A percentile compares a stretch with the other conserved stretches of the same genome.
Conservation (phyloP, 2,888 invertebrate genomes). For the Seira musarum region DNA sequence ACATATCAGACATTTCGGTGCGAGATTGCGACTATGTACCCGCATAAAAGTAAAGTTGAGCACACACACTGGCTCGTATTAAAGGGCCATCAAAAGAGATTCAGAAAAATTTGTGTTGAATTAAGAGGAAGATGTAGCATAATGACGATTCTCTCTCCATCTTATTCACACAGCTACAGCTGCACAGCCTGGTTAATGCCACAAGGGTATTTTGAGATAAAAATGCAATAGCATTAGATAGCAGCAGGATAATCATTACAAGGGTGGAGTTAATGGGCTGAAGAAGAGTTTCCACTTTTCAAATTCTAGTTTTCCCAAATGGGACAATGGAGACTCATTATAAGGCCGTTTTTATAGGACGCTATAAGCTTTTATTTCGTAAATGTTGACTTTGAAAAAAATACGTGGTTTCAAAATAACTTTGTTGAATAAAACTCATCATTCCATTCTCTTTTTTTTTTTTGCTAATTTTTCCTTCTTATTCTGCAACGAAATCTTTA, state of each 20-base stretch:
- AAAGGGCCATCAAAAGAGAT: conserved; percentile 57
- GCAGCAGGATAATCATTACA: conserved; percentile 51
- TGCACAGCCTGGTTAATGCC: conserved; percentile 54
- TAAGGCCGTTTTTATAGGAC: conserved; percentile 5
- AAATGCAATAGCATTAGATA: conserved; percentile 29
- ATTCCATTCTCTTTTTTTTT: too few relatives aligned
- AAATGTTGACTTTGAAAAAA: too few relatives aligned
- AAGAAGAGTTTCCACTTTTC: conserved; percentile 59
- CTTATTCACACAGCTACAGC: conserved; percentile 49
- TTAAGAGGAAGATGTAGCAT: conserved; percentile 55
- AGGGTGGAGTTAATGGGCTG: conserved; percentile 62
- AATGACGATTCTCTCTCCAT: conserved; percentile 50
- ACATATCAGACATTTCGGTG: too few relatives aligned
- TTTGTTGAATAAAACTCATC: too few relatives aligned
- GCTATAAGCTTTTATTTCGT: too few relatives aligned
- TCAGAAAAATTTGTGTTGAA: conserved; percentile 58
- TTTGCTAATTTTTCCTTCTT: too few relatives aligned
- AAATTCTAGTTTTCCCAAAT: conserved; percentile 60
- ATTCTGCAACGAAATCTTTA: too few relatives aligned
- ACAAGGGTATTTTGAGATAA: conserved; percentile 57
- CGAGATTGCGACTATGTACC: too few relatives aligned
- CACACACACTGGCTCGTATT: too few relatives aligned
- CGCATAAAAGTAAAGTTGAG: too few relatives aligned
- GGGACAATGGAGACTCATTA: conserved; percentile 61
- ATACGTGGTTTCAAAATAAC: too few relatives aligned